Conservation (phyloP, 2,113 vertebrate species). For the Ivindomyrus marchei region DNA sequence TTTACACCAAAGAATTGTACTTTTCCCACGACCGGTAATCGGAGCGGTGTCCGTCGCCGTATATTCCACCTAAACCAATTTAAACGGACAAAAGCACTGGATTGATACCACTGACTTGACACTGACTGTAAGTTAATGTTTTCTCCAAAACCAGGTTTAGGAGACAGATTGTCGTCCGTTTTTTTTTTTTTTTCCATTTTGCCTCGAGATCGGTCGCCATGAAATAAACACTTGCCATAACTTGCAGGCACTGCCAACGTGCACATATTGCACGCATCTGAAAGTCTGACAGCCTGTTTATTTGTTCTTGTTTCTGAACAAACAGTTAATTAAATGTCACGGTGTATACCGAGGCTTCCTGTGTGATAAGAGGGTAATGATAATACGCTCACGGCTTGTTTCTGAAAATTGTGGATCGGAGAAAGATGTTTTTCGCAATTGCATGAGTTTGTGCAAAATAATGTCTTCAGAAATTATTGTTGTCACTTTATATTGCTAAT, state of each 20-base stretch:
- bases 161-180: neutral
- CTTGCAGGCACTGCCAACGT: neutral
- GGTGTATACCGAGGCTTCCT: neutral
- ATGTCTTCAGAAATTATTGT: neutral
- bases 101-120: neutral
- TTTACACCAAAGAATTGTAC: neutral
- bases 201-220: neutral
- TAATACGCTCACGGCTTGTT: constrained; percentile 1
- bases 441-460: neutral
- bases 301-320: constrained; percentile 21
- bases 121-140: neutral
- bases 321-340: constrained; percentile 29
- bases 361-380: neutral
- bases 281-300: constrained; percentile 3
- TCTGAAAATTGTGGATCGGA: constrained; percentile 10
- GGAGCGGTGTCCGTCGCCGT: neutral
- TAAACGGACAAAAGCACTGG: neutral
- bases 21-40: neutral
- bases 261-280: neutral
- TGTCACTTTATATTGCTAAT: neutral
- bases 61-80: neutral
- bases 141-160: neutral
- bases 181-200: neutral
- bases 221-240: neutral
- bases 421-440: constrained; percentile 12